Percentiles rank a stretch among this genome's conserved stretches.
Conservation (phyloP, 2,113 vertebrate species). For the Sapayoa aenigma region DNA sequence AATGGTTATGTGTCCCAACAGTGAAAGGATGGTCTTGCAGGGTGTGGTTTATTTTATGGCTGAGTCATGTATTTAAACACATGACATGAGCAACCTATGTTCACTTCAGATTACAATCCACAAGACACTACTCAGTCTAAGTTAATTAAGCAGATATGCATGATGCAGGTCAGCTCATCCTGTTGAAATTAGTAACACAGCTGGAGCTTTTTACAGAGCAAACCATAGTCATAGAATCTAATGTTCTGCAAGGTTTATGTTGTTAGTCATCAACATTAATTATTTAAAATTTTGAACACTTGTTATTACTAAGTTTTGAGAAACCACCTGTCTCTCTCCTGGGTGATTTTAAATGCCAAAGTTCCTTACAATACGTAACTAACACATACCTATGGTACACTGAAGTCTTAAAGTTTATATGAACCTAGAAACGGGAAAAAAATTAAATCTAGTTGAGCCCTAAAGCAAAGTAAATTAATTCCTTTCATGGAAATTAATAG, state of each 20-base stretch:
- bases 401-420: not conserved
- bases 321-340: not conserved
- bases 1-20: not conserved
- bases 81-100: not conserved
- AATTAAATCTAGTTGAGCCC: not conserved
- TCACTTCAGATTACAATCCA: not conserved
- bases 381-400: not conserved
- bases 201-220: not conserved
- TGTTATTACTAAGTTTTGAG: not conserved
- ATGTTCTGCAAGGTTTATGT: not conserved
- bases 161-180: not conserved
- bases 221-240: not conserved
- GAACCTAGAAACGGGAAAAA: not conserved
- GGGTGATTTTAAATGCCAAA: not conserved
- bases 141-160: not conserved
- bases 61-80: not conserved
- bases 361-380: not conserved
- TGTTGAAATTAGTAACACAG: not conserved
- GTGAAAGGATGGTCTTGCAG: not conserved
- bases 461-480: not conserved
- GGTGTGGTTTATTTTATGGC: not conserved
- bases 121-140: not conserved
- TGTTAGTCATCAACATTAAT: not conserved
- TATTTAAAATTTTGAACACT: not conserved
- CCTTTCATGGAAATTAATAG: not conserved